Percentiles rank a stretch among this genome's conserved stretches.
These are phyloP conservation scores for Acanthaster planci DNA, from an alignment of 35 echinoderm and acorn worm genomes.

Conservation along the genomic window DNA sequence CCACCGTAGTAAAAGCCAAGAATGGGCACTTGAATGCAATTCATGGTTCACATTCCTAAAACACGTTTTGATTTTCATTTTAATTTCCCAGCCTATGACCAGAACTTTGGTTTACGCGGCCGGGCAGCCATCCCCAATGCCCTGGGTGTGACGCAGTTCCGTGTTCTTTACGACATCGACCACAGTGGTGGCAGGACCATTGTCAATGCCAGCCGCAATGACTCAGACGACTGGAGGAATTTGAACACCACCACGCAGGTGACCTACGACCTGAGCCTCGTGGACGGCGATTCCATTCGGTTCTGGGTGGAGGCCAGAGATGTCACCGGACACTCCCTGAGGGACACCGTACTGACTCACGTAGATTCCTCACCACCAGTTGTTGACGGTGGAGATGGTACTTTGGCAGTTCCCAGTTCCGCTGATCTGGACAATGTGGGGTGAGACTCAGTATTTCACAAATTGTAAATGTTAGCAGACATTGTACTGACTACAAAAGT, in stretches of 20 bases:
- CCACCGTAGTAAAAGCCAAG: too few species aligned
- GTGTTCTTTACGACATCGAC: not conserved
- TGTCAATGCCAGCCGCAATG: too few species aligned
- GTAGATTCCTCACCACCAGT: conserved; percentile 22
- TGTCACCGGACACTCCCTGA: not conserved
- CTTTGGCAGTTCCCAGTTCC: conserved; percentile 2
- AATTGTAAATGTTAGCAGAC: too few species aligned
- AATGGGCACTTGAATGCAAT: too few species aligned
- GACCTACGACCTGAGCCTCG: not conserved
- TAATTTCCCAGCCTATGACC: conserved; percentile 20
- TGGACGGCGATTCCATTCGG: conserved; percentile 23
- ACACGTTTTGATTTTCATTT: not conserved
- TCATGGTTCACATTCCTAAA: too few species aligned
- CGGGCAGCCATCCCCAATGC: conserved; percentile 14
- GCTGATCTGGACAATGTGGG: conserved; percentile 7
- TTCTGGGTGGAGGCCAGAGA: conserved; percentile 13
- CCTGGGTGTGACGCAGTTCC: not conserved
- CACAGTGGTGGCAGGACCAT: too few species aligned
- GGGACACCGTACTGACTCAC: conserved; percentile 3
- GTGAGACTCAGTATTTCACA: not conserved
- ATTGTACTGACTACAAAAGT: too few species aligned
- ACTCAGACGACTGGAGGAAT: too few species aligned
- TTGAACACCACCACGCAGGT: too few species aligned
- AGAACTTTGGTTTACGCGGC: not conserved
- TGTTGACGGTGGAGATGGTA: not conserved